phyloP scores from a whole-genome alignment of 35 echinoderm and acorn worm genomes.

The Hemicentrotus pulcherrimus region DNA sequence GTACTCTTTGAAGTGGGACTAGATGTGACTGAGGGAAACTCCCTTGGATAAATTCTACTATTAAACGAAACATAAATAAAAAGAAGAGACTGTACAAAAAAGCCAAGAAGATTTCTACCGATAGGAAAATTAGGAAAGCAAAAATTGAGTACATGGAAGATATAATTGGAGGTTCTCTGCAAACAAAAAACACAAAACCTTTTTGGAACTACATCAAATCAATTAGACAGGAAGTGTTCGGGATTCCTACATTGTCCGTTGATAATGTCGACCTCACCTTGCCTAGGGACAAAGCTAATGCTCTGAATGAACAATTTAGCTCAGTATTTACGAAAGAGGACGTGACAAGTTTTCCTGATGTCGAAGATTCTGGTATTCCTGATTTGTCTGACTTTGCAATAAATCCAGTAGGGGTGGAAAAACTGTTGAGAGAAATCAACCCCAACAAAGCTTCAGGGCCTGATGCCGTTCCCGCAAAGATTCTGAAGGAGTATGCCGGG shows the following conservation, averaged over 20 bases:
- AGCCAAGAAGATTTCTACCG: constrained; percentile 46
- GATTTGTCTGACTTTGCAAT: constrained; percentile 40
- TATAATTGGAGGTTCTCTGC: constrained; percentile 46
- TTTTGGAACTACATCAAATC: too few species aligned
- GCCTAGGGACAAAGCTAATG: constrained; percentile 56
- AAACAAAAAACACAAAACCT: too few species aligned
- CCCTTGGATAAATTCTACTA: constrained; percentile 61
- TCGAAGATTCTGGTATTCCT: constrained; percentile 1
- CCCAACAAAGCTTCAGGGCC: constrained; percentile 52
- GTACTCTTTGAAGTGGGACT: too few species aligned
- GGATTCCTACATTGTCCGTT: constrained; percentile 37
- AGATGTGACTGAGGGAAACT: too few species aligned
- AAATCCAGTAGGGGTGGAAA: too few species aligned
- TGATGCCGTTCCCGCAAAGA: constrained; percentile 40
- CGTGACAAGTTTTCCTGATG: background rate
- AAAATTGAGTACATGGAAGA: constrained; percentile 22
- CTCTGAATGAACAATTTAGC: constrained; percentile 27
- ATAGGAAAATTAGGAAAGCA: constrained; percentile 46
- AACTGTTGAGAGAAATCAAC: constrained; percentile 45
- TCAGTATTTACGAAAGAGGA: constrained; percentile 50
- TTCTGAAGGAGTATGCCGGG: constrained; percentile 51
- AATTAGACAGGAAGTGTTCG: constrained; percentile 48
- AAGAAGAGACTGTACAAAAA: constrained; percentile 57
- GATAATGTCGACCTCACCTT: too few species aligned
- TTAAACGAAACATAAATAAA: constrained; percentile 50